These are phyloP conservation scores for Malacosoma neustria DNA, from an alignment of 2,888 invertebrate genomes.

Conservation along the genomic window DNA sequence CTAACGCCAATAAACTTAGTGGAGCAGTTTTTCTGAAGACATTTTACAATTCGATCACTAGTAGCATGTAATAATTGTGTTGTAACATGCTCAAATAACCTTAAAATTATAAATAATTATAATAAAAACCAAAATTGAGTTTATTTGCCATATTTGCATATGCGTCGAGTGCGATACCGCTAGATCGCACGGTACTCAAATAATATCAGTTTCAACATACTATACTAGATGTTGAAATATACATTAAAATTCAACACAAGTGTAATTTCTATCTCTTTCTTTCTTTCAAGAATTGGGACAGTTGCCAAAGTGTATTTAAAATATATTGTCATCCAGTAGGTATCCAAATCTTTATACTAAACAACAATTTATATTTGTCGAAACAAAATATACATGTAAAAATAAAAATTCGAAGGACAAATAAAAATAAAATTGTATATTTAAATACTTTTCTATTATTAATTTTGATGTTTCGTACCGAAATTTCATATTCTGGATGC, in stretches of 20 bases:
- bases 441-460: conserved; percentile 4
- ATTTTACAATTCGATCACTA: too few relatives aligned
- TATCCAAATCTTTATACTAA: conserved; percentile 23
- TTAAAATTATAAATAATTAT: too few relatives aligned
- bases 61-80: too few relatives aligned
- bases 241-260: conserved; percentile 33
- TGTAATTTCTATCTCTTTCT: conserved; percentile 32
- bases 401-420: conserved; percentile 27
- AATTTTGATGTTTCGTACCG: neutral
- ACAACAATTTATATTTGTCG: conserved; percentile 27
- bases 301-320: conserved; percentile 43
- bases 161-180: too few relatives aligned
- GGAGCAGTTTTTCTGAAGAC: too few relatives aligned
- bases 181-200: too few relatives aligned
- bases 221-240: conserved; percentile 19
- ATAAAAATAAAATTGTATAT: conserved; percentile 22
- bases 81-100: too few relatives aligned
- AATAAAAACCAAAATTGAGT: too few relatives aligned
- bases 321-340: conserved; percentile 41
- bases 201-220: conserved; percentile 11
- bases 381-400: conserved; percentile 19
- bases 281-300: conserved; percentile 46
- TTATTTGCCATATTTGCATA: too few relatives aligned
- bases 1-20: too few relatives aligned
- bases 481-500: neutral